Conservation (phyloP, 2,113 vertebrate genomes). For the Actenoides lindsayi region DNA sequence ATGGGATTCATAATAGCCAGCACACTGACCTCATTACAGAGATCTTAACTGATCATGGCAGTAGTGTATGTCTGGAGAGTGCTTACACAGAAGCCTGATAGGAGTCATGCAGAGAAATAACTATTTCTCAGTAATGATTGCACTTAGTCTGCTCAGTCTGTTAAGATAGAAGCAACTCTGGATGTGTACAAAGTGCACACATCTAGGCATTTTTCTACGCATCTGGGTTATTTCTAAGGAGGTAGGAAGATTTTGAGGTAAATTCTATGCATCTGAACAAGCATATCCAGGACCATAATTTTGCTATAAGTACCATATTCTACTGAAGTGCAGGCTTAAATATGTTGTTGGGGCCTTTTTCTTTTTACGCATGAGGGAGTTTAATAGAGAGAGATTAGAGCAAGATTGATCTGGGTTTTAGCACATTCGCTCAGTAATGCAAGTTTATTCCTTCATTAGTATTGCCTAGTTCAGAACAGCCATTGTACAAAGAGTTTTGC, state of each 20-base stretch:
- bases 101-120: not conserved
- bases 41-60: not conserved
- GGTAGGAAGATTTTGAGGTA: not conserved
- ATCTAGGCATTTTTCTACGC: not conserved
- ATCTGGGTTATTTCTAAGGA: not conserved
- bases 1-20: not conserved
- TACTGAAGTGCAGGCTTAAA: not conserved
- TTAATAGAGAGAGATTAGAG: not conserved
- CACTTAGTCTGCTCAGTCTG: not conserved
- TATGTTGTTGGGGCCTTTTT: rapidly evolving
- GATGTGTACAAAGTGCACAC: not conserved
- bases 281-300: not conserved
- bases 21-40: not conserved
- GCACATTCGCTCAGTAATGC: not conserved
- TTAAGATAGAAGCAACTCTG: not conserved
- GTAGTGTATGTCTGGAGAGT: not conserved
- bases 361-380: not conserved
- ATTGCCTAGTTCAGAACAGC: not conserved
- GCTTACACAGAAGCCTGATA: not conserved
- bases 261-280: not conserved
- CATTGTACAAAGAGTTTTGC: not conserved
- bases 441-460: not conserved
- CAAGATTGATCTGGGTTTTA: not conserved
- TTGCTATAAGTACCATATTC: not conserved
- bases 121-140: not conserved